Percentiles rank a stretch among this genome's conserved stretches.
Conservation (phyloP, 2,888 invertebrate species). For the Drosophila anomalata region DNA sequence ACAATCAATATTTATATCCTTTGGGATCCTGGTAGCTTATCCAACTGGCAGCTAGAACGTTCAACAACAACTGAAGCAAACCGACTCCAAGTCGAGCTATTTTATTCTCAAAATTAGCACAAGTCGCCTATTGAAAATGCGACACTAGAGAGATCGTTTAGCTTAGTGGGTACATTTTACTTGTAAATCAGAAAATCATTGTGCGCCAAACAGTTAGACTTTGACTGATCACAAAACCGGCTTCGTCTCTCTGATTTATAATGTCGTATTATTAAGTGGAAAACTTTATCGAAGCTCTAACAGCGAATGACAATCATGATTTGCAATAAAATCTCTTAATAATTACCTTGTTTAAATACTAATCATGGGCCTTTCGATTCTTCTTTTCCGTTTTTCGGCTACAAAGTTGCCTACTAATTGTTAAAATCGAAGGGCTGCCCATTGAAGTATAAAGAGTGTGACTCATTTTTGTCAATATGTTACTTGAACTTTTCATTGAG, state of each 20-base stretch:
- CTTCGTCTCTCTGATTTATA: conserved; percentile 54
- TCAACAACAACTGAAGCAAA: conserved; percentile 52
- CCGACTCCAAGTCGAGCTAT: conserved; percentile 39
- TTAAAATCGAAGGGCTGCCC: conserved; percentile 39
- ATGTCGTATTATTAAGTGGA: conserved; percentile 58
- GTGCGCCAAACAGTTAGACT: conserved; percentile 41
- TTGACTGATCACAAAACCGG: conserved; percentile 66
- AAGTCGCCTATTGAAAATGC: conserved; percentile 30
- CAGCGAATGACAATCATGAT: conserved; percentile 46
- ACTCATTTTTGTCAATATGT: conserved; percentile 7
- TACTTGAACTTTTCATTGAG: conserved; percentile 5
- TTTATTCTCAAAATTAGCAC: conserved; percentile 63
- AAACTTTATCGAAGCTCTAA: conserved; percentile 32
- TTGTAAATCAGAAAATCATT: conserved; percentile 47
- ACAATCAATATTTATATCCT: neutral
- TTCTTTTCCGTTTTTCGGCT: conserved; percentile 18
- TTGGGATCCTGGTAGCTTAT: neutral
- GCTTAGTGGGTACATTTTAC: conserved; percentile 35
- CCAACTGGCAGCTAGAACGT: conserved; percentile 37
- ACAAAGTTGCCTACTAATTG: conserved; percentile 1
- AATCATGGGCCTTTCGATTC: conserved; percentile 15
- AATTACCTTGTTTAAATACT: conserved; percentile 32
- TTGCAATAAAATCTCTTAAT: conserved; percentile 55
- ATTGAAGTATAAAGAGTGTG: conserved; percentile 27
- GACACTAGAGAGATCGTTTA: conserved; percentile 26